Percentiles rank a stretch among this genome's conserved stretches.
phyloP scores from a whole-genome alignment of 64 coral and sea anemone genomes.

The Pachyseris speciosa region DNA sequence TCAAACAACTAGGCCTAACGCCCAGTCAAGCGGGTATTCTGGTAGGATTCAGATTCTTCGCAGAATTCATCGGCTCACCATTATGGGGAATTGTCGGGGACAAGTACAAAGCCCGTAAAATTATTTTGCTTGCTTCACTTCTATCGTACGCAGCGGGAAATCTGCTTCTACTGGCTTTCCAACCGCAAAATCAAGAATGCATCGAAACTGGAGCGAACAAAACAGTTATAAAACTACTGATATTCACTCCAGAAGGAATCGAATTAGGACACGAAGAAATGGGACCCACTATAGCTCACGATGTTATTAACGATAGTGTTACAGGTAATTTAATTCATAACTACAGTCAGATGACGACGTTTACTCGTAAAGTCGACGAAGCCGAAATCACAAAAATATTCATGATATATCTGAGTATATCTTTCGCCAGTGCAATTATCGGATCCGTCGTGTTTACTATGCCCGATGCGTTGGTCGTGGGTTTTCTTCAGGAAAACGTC shows the following conservation, averaged over 20 bases:
- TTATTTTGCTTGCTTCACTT: constrained; percentile 62
- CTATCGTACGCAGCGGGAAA: constrained; percentile 52
- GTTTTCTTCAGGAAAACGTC: constrained; percentile 21
- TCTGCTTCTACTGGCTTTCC: constrained; percentile 45
- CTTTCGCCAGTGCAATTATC: constrained; percentile 10
- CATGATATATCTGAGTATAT: constrained; percentile 16
- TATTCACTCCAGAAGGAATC: constrained; percentile 14
- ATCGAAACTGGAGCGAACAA: constrained; percentile 20
- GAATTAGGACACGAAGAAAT: background rate
- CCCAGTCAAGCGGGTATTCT: constrained; percentile 60
- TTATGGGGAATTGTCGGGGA: constrained; percentile 72
- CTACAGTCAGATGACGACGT: background rate
- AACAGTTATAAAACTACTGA: constrained; percentile 10
- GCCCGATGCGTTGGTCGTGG: constrained; percentile 47
- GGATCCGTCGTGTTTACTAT: constrained; percentile 42
- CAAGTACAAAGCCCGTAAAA: constrained; percentile 66
- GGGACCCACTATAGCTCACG: background rate
- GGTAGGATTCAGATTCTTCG: constrained; percentile 46
- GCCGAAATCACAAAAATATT: background rate
- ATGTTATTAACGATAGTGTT: background rate
- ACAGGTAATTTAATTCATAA: background rate
- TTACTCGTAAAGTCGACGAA: constrained; percentile 2
- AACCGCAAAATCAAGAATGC: constrained; percentile 65
- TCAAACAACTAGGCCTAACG: constrained; percentile 73
- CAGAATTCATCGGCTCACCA: constrained; percentile 62